A percentile compares a stretch with the other conserved stretches of the same genome.
These are phyloP conservation scores for Conus ventricosus DNA, from an alignment of 1,140 invertebrate genomes.

Conservation along the genomic window DNA sequence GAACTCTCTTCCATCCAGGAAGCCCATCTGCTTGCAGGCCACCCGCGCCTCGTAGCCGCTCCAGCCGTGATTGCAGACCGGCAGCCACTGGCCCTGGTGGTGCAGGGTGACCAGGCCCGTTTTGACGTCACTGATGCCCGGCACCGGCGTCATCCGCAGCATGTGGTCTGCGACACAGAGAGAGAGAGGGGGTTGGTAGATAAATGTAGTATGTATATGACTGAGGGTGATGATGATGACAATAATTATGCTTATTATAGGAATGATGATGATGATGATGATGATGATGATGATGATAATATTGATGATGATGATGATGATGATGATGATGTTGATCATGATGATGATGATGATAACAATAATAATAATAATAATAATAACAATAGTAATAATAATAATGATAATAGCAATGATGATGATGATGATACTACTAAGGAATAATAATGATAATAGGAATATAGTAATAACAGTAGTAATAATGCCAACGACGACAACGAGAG, in stretches of 20 bases:
- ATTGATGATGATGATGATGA: background rate
- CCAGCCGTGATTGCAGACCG: conserved; percentile 94
- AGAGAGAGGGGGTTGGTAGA: background rate
- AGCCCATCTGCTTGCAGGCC: conserved; percentile 79
- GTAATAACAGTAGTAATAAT: too few relatives aligned
- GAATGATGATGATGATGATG: too few relatives aligned
- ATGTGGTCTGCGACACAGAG: conserved; percentile 50
- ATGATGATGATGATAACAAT: too few relatives aligned
- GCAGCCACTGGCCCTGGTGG: conserved; percentile 90
- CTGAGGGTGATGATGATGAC: background rate
- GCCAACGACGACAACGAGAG: too few relatives aligned
- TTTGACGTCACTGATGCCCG: conserved; percentile 40
- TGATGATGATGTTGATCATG: too few relatives aligned
- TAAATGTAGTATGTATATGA: background rate
- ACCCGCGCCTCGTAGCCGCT: conserved; percentile 88
- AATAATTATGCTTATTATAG: too few relatives aligned
- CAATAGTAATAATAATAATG: too few relatives aligned
- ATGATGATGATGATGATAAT: too few relatives aligned
- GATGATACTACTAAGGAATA: too few relatives aligned
- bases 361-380: too few relatives aligned
- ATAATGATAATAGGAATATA: too few relatives aligned
- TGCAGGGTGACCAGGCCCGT: conserved; percentile 92
- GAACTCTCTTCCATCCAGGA: conserved; percentile 45
- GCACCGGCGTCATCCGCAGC: conserved; percentile 42
- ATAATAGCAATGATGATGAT: too few relatives aligned